Base-by-base conservation (phyloP, 2,113 vertebrate genomes). In the Oncorhynchus mykiss region DNA sequence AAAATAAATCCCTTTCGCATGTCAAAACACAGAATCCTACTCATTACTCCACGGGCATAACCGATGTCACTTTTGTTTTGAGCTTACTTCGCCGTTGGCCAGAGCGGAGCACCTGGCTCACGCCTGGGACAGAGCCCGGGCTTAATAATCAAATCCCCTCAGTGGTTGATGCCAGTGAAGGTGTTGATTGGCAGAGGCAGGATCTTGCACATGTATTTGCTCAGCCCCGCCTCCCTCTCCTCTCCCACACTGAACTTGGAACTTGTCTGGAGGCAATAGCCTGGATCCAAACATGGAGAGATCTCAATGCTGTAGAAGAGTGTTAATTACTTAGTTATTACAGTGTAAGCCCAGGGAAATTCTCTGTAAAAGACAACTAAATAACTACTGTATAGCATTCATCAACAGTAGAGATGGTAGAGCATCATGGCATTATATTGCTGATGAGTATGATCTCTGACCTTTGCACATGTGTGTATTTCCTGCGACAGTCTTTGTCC, bases 121-220 rank as follows among this genome's bases (percentile, higher is more conserved):
- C 39, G 39, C 39, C 39, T 11, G 9, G 39, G 2, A 45, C 39
- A 3, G 39, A 45, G 39, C 39, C 39, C 39, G 2, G 9, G 39
- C 9, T 9, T 12, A 45, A 45, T 45, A 45, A 45, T 45, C 39
- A 45, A 45, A 45, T 45, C 39, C 39, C 39, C 39, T 95, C 92
- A 96, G 2, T 90, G 91, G 65, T 92, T 80, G 59, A 89, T 54
- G 0, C 95, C 95, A 4, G 92, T 93, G 79, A 96, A 97, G 0
- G 95, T 97, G 88, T 97, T 96, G 90, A 97, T 95, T 24, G 96
- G 95, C 84, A 97, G 86, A 1, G 92, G 89, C 76, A 97, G 91
- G 27, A 90, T 93, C 67, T 89, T 95, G 82, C 90, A 85, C 85
- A 93, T 87, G 72, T 89, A 93, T 77, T 87, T 92, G 77, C 83